Conservation (phyloP, 2,113 vertebrate species). For the Microcebus griseorufus region DNA sequence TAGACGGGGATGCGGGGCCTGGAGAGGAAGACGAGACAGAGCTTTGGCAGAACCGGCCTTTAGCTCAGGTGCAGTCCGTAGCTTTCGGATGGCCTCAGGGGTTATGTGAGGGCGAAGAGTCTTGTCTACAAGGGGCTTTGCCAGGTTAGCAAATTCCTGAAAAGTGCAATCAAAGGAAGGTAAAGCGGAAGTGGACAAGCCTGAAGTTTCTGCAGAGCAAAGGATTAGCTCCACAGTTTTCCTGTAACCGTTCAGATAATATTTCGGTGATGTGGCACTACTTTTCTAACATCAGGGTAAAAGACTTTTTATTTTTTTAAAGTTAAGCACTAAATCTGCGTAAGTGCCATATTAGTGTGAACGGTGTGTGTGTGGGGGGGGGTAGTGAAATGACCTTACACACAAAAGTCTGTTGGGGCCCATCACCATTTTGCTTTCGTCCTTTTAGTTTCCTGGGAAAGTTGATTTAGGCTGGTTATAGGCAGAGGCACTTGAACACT, state of each 20-base stretch:
- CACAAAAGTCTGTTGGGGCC: not conserved
- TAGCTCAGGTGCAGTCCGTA: not conserved
- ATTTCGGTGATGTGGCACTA: conserved; percentile 49
- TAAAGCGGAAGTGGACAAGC: not conserved
- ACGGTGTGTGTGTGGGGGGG: conserved; percentile 39
- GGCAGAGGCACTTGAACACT: not conserved
- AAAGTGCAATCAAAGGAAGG: conserved; percentile 27
- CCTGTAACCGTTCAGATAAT: conserved; percentile 51
- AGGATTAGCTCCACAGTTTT: conserved; percentile 55
- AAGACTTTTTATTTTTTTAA: conserved; percentile 58
- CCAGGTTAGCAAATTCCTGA: not conserved
- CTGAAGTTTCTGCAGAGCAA: conserved; percentile 63
- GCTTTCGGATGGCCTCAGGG: not conserved
- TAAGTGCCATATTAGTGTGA: conserved; percentile 60
- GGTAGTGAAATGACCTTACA: conserved; percentile 15
- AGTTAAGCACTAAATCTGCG: conserved; percentile 51
- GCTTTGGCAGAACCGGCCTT: not conserved
- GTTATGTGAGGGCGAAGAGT: not conserved
- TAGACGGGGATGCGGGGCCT: not conserved
- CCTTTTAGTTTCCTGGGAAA: conserved; percentile 57
- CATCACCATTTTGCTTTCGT: conserved; percentile 11
- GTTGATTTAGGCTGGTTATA: conserved; percentile 29
- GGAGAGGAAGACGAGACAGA: not conserved
- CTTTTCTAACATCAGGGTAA: not conserved
- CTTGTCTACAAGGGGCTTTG: not conserved